Conservation (phyloP, 2,888 invertebrate genomes). For the Lasius platythorax region DNA sequence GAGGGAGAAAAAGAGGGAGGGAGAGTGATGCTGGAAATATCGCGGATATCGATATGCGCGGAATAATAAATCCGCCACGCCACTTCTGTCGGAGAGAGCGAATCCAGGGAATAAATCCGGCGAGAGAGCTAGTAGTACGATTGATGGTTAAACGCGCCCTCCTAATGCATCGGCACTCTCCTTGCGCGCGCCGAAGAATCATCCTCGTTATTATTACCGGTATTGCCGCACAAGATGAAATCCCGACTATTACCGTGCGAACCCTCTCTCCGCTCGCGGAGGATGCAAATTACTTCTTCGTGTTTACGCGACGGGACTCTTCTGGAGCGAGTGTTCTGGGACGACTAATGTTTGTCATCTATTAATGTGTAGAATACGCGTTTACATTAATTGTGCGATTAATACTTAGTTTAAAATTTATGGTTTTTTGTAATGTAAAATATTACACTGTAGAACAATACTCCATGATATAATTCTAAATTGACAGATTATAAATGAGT, state of each 20-base stretch:
- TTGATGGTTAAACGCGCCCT: slow-evolving; percentile 50
- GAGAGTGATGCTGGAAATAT: slow-evolving; percentile 23
- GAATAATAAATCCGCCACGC: slow-evolving; percentile 46
- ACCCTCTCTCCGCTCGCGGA: neutral
- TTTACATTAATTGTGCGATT: neutral
- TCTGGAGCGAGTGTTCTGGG: neutral
- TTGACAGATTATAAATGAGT: neutral
- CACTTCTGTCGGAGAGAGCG: slow-evolving; percentile 30
- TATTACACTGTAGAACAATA: neutral
- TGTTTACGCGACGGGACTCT: neutral
- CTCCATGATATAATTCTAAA: neutral
- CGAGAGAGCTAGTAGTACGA: slow-evolving; percentile 47
- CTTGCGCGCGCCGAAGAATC: slow-evolving; percentile 31
- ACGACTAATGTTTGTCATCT: slow-evolving; percentile 3
- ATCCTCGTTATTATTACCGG: slow-evolving; percentile 38
- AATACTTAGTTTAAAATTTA: neutral
- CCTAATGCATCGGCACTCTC: slow-evolving; percentile 51
- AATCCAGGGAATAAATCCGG: slow-evolving; percentile 46
- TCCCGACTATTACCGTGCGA: slow-evolving; percentile 1
- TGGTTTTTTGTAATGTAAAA: neutral
- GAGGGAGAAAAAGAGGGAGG: neutral
- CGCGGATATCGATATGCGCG: slow-evolving; percentile 50
- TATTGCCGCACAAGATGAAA: slow-evolving; percentile 24
- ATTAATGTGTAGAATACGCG: neutral
- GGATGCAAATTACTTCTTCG: slow-evolving; percentile 42